phyloP scores from a whole-genome alignment of 1,140 invertebrate genomes.

The Rhyacophila brunnea region DNA sequence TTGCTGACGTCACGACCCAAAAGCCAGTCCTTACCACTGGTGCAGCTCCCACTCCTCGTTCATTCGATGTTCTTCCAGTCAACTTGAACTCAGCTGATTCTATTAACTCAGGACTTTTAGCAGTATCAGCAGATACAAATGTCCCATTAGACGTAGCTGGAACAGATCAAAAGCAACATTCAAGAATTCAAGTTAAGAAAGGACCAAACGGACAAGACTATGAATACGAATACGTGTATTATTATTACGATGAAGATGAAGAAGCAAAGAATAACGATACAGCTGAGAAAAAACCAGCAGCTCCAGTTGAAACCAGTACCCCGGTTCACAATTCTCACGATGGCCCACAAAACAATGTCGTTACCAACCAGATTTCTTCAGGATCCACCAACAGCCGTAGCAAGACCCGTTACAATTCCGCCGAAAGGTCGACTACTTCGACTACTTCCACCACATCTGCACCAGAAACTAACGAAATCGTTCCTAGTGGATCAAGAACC shows the following conservation, averaged over 20 bases:
- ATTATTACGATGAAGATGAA: constrained; percentile 84
- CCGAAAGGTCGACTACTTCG: constrained; percentile 59
- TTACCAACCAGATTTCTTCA: constrained; percentile 47
- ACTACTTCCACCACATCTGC: constrained; percentile 40
- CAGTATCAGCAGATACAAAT: constrained; percentile 49
- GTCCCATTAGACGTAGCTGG: constrained; percentile 52
- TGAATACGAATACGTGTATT: constrained; percentile 89
- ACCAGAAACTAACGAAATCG: constrained; percentile 65
- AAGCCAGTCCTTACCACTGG: constrained; percentile 50
- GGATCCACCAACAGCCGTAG: constrained; percentile 37
- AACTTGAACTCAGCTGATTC: constrained; percentile 47
- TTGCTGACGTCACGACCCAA: constrained; percentile 45
- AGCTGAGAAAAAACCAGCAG: constrained; percentile 28
- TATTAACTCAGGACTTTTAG: constrained; percentile 49
- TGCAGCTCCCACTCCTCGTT: constrained; percentile 39
- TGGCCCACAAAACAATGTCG: constrained; percentile 54
- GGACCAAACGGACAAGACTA: constrained; percentile 88
- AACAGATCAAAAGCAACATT: constrained; percentile 58
- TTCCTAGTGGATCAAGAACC: constrained; percentile 56
- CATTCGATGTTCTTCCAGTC: constrained; percentile 50
- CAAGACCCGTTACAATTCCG: constrained; percentile 66
- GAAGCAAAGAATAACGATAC: constrained; percentile 50
- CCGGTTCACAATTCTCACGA: constrained; percentile 56
- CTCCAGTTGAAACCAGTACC: constrained; percentile 37
- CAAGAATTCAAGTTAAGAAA: constrained; percentile 78